Base-by-base conservation (phyloP, 2,888 invertebrate genomes). In the Leptura quadrifasciata region DNA sequence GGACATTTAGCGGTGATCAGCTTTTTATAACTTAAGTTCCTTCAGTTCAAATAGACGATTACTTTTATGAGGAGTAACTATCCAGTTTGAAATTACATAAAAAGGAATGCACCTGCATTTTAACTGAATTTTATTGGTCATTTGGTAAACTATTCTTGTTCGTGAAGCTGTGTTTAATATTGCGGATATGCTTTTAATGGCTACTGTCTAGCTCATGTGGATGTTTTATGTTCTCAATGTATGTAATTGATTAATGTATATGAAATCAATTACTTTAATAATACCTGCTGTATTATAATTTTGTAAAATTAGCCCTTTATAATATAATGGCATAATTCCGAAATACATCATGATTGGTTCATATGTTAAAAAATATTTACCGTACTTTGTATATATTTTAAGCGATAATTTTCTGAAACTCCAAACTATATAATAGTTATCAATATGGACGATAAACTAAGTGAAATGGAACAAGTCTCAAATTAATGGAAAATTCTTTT, bases 21-120 rank as follows among this genome's bases (percentile, higher is more conserved):
- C n/a, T n/a, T 39, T 63, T 63, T 63, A 39, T 39, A 63, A 20
- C 39, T 63, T 63, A 63, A 63, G 63, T 35, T 61, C 35, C 27
- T 31, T 10, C 35, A 35, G 18, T 9, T 63, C 39, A 39, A 63
- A 39, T 39, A 63, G 63, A 6, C 18, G 35, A 63, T 63, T 63
- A 63, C 20, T 63, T 63, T 63, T 63, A 63, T 63, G 63, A 21
- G 47, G 1, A 47, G 47, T 47, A 47, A n/a, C 15, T 20, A 39
- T 39, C 39, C 39, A 15, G n/a, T 21, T 21, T 9, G 18, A 15
- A 18, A 63, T 61, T 31, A 31, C 39, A 39, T 47, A 5, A 47
- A 47, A 63, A 39, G 10, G 20, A 35, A 20, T 18, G 39, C 39
- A 39, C 63, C 35, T 35, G n/a, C 21, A 15, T 39, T 18, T 10